phyloP scores from a whole-genome alignment of 2,888 invertebrate species.

The Automeris io region DNA sequence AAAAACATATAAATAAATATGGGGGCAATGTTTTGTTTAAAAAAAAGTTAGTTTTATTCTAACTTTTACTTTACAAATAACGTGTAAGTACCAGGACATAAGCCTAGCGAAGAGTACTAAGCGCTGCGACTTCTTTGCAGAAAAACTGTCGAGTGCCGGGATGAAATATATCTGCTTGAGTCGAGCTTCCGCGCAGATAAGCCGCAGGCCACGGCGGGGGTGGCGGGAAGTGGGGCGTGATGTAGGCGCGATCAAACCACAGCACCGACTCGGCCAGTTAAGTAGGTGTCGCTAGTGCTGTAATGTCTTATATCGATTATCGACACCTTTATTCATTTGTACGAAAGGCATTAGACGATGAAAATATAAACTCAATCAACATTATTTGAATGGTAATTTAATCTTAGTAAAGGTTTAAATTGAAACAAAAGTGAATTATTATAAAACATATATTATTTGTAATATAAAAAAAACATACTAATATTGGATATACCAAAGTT shows the following conservation, averaged over 20 bases:
- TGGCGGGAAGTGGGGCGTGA: constrained; percentile 19
- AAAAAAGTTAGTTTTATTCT: constrained; percentile 4
- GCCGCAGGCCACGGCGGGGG: constrained; percentile 30
- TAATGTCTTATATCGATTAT: constrained; percentile 2
- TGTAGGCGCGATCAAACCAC: constrained; percentile 35
- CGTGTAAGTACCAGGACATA: constrained; percentile 9
- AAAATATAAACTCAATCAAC: too few relatives aligned
- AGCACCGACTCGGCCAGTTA: constrained; percentile 41
- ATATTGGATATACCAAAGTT: too few relatives aligned
- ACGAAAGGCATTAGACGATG: too few relatives aligned
- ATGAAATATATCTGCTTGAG: constrained; percentile 50
- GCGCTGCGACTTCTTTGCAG: constrained; percentile 17
- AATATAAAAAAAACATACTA: too few relatives aligned
- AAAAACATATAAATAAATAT: too few relatives aligned
- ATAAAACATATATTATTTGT: too few relatives aligned
- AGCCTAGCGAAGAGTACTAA: constrained; percentile 9
- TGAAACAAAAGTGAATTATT: too few relatives aligned
- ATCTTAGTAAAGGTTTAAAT: too few relatives aligned
- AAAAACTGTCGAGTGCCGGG: constrained; percentile 41
- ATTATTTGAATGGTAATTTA: too few relatives aligned
- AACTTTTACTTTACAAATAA: constrained; percentile 9
- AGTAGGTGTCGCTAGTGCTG: constrained; percentile 48
- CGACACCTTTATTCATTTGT: not conserved
- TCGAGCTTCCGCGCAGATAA: constrained; percentile 51
- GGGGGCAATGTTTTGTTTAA: too few relatives aligned